Evolutionary conservation across 2,113 vertebrate species (phyloP).

Genomic region (Lynx canadensis): DNA sequence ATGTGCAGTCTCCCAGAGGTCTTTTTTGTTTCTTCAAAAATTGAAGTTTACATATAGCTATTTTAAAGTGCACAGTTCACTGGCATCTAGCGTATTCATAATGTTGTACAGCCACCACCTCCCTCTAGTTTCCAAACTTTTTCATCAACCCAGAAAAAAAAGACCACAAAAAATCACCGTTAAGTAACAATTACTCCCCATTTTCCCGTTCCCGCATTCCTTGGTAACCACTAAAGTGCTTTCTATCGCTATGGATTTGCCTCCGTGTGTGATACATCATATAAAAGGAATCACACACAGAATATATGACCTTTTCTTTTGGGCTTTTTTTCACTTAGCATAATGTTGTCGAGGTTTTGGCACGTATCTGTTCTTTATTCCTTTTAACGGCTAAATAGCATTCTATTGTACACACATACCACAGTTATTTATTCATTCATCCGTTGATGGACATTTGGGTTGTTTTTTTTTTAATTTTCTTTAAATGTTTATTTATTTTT

Average conservation of each 20-base stretch:
- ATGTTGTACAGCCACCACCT: background rate
- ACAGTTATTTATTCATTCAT: background rate
- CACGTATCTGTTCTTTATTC: background rate
- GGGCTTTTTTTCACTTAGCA: background rate
- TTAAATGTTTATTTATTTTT: no score
- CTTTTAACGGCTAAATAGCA: background rate
- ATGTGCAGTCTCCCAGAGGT: background rate
- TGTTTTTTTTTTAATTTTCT: background rate
- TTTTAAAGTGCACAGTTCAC: background rate
- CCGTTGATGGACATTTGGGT: background rate
- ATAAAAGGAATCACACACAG: background rate
- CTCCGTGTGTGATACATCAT: background rate
- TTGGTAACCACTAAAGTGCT: background rate
- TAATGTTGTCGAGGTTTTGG: background rate
- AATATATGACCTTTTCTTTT: background rate
- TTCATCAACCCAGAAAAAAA: background rate
- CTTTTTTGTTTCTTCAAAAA: background rate
- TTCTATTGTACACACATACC: background rate
- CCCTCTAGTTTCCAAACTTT: background rate
- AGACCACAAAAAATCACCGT: background rate
- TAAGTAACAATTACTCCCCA: background rate
- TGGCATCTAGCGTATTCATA: background rate
- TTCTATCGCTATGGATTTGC: background rate
- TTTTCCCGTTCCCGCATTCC: rapidly evolving
- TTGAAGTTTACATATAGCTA: background rate